phyloP scores from a whole-genome alignment of 1,140 invertebrate genomes.

The Penaeus japonicus region DNA sequence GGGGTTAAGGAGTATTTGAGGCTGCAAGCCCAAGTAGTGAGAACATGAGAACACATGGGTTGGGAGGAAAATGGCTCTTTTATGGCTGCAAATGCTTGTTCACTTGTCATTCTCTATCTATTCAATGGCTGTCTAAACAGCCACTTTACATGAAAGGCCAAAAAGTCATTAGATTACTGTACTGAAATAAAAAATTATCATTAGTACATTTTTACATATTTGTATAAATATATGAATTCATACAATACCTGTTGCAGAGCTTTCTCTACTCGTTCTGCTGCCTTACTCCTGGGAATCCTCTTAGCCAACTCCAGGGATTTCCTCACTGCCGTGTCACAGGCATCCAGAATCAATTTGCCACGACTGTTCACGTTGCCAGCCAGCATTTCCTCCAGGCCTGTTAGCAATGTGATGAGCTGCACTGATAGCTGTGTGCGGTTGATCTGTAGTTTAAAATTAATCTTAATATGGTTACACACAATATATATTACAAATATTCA shows the following conservation, averaged over 20 bases:
- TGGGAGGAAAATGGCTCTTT: too few relatives aligned
- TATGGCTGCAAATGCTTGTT: too few relatives aligned
- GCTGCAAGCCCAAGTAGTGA: too few relatives aligned
- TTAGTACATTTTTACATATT: too few relatives aligned
- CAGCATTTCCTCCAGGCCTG: slow-evolving; percentile 35
- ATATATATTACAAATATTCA: neutral
- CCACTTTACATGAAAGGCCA: too few relatives aligned
- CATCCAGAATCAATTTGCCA: slow-evolving; percentile 38
- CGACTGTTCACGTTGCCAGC: slow-evolving; percentile 18
- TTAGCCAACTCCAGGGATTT: slow-evolving; percentile 31
- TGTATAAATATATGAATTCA: neutral
- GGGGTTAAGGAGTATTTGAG: too few relatives aligned
- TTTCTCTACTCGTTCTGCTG: slow-evolving; percentile 34
- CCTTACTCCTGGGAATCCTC: slow-evolving; percentile 24
- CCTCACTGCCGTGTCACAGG: slow-evolving; percentile 36
- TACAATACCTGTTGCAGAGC: slow-evolving; percentile 37
- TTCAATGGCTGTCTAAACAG: too few relatives aligned
- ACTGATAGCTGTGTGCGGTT: slow-evolving; percentile 39
- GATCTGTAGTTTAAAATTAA: slow-evolving; percentile 9
- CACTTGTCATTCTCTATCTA: too few relatives aligned
- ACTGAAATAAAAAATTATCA: too few relatives aligned
- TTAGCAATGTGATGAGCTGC: slow-evolving; percentile 33
- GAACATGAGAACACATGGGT: too few relatives aligned
- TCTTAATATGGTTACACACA: neutral
- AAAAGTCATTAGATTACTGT: too few relatives aligned